Base-by-base conservation (phyloP, 1,140 invertebrate genomes). In the Macrobrachium rosenbergii region DNA sequence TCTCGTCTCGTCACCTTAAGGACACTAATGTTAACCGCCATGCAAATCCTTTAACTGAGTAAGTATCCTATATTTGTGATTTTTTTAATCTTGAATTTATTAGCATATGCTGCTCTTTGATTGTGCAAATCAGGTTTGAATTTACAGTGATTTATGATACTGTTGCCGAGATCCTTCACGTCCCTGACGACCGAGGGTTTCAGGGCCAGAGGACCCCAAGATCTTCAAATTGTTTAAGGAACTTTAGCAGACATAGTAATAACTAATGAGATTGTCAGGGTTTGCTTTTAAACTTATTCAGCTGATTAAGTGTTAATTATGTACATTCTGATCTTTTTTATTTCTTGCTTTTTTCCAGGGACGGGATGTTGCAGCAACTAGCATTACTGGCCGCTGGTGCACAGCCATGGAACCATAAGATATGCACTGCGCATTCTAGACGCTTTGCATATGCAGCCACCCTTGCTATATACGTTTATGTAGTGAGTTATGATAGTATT, bases 401-500 rank as follows among this genome's bases (percentile, higher is more conserved):
- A 72, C 93, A 93, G 90, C 93, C 93, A 10, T 93, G 93, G 93
- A 91, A 93, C 88, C 84, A 89, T 28, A 91, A 92, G 88, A 91
- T 93, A 3, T 92, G 92, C 84, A 91, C 92, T 59, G 90, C 91
- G 19, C 91, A 91, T 85, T 90, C 90, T 14, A 89, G 92, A 62
- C 89, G 91, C 45, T 93, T 93, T 91, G 93, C 93, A 10, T 93
- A 93, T 90, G 93, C 92, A 88, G 92, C 93, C 11, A 93, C 92
- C 2, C 90, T 93, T 72, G 92, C 92, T 28, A 92, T 93, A 52
- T 93, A 93, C 89, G 91, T 93, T 60, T 93, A 93, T 89, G 90
- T 93, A 91, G 92, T 95, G 86, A 95, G 92, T 90, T 94, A 88
- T 19, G 14, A 43, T 21, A 45, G 37, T 58, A 14, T n/a, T n/a